Conservation (phyloP, 2,797 vertebrate species). For the Neosilurus hyrtlii region DNA sequence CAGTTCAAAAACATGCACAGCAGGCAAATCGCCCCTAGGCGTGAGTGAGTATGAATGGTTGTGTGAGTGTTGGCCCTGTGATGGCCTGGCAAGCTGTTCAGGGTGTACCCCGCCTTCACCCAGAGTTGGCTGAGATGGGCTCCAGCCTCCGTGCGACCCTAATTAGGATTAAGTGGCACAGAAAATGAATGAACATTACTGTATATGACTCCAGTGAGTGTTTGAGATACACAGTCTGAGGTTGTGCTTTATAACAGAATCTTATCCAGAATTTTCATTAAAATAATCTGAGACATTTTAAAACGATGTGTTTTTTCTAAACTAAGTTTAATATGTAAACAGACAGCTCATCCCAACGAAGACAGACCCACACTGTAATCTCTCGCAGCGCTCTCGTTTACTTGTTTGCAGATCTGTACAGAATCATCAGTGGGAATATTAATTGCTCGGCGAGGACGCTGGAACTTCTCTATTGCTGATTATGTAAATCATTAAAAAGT, state of each 20-base stretch:
- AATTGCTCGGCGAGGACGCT: conserved; percentile 14
- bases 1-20: too few species aligned
- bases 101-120: too few species aligned
- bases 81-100: too few species aligned
- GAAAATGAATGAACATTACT: not conserved
- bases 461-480: conserved; percentile 37
- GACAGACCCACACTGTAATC: conserved; percentile 25
- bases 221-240: not conserved
- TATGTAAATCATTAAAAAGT: conserved; percentile 40
- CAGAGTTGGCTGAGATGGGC: too few species aligned
- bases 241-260: not conserved
- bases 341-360: conserved; percentile 1
- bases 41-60: too few species aligned
- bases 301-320: not conserved
- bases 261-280: not conserved
- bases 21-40: too few species aligned
- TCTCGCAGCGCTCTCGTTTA: conserved; percentile 9
- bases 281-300: not conserved
- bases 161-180: too few species aligned
- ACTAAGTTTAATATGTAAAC: conserved; percentile 4
- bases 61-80: too few species aligned
- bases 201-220: not conserved
- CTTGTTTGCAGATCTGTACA: conserved; percentile 37
- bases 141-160: too few species aligned
- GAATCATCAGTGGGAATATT: conserved; percentile 30